These are phyloP conservation scores for Leucoma salicis DNA, from an alignment of 2,888 invertebrate genomes.

Conservation along the genomic window DNA sequence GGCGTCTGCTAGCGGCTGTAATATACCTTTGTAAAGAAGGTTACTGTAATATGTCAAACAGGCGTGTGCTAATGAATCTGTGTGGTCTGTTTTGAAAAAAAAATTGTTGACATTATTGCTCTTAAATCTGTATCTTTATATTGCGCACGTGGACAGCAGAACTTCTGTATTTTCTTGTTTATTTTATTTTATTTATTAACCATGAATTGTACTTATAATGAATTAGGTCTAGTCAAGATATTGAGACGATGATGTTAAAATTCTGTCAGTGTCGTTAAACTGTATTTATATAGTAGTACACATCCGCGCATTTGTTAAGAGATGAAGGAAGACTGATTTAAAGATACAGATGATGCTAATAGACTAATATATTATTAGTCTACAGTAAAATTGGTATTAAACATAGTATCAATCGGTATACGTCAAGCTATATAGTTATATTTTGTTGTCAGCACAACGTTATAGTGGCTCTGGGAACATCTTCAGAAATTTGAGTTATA, in stretches of 20 bases:
- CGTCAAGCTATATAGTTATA: conserved; percentile 14
- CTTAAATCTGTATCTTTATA: conserved; percentile 9
- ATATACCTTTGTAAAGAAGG: too few relatives aligned
- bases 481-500: conserved; percentile 49
- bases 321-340: conserved; percentile 47
- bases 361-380: conserved; percentile 20
- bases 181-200: conserved; percentile 22
- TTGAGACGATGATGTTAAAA: conserved; percentile 32
- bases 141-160: conserved; percentile 44
- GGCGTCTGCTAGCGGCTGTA: too few relatives aligned
- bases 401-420: conserved; percentile 45
- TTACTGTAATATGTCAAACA: too few relatives aligned
- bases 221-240: conserved; percentile 62
- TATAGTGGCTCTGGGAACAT: conserved; percentile 38
- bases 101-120: too few relatives aligned
- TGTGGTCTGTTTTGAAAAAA: too few relatives aligned
- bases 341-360: conserved; percentile 19
- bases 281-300: conserved; percentile 14
- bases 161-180: conserved; percentile 27
- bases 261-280: conserved; percentile 11
- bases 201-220: conserved; percentile 49
- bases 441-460: conserved; percentile 48
- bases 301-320: conserved; percentile 1
- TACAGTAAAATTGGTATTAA: conserved; percentile 17
- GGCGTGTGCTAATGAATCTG: too few relatives aligned